phyloP scores from a whole-genome alignment of 2,113 vertebrate species.

The Mus pahari region DNA sequence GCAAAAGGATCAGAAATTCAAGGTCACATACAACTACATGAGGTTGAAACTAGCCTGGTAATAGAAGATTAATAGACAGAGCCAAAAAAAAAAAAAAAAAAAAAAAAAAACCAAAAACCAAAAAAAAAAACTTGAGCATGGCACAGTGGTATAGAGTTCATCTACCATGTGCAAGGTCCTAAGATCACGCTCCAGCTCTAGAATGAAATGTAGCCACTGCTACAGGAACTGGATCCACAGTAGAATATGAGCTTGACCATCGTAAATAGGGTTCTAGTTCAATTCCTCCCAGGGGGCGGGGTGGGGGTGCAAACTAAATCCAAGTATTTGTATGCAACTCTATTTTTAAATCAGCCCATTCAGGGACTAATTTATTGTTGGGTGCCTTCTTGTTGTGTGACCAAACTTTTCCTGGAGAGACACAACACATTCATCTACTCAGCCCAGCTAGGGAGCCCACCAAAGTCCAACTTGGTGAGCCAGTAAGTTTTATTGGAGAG shows the following conservation, averaged over 20 bases:
- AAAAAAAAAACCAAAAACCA: too few relatives aligned
- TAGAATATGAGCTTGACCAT: not conserved
- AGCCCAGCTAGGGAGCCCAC: not conserved
- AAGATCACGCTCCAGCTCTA: not conserved
- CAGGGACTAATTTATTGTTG: not conserved
- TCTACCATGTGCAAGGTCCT: not conserved
- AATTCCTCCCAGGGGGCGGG: not conserved
- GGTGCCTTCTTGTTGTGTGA: not conserved
- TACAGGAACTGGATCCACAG: not conserved
- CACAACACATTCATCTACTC: not conserved
- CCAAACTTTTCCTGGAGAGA: not conserved
- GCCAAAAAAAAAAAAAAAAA: not conserved
- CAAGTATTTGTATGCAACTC: not conserved
- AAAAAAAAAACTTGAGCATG: too few relatives aligned
- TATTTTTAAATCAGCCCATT: conserved; percentile 10
- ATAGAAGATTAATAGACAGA: too few relatives aligned
- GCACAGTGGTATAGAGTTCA: not conserved
- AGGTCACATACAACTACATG: not conserved
- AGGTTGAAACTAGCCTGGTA: not conserved
- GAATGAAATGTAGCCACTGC: not conserved
- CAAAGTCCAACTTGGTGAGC: not conserved
- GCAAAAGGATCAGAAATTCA: not conserved
- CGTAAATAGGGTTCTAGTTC: not conserved
- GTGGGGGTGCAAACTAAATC: not conserved
- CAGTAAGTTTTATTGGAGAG: not conserved